phyloP scores from a whole-genome alignment of 2,888 invertebrate genomes.

The Ceraclea dissimilis region DNA sequence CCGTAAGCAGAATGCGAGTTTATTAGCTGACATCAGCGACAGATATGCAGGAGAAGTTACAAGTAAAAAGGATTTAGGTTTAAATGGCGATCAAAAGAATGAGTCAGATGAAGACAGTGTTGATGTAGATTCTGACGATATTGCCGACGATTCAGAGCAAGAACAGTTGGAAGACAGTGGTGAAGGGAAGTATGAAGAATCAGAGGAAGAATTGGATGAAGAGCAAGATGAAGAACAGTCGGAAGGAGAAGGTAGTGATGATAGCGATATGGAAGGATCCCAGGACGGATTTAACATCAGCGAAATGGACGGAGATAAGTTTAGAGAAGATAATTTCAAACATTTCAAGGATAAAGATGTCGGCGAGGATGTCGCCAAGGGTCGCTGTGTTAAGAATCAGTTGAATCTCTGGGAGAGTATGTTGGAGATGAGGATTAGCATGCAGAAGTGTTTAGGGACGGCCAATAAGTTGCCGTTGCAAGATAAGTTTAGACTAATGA shows the following conservation, averaged over 20 bases:
- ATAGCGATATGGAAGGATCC: conserved; percentile 28
- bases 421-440: conserved; percentile 77
- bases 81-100: conserved; percentile 18
- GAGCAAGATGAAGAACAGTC: conserved; percentile 27
- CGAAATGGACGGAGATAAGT: conserved; percentile 34
- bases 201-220: conserved; percentile 30
- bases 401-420: conserved; percentile 76
- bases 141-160: conserved; percentile 8
- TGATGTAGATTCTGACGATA: conserved; percentile 26
- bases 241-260: conserved; percentile 30
- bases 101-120: conserved; percentile 22
- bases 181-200: conserved; percentile 29
- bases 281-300: conserved; percentile 43
- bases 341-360: conserved; percentile 50
- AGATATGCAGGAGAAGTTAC: conserved; percentile 69
- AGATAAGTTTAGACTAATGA: conserved; percentile 44
- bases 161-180: conserved; percentile 28
- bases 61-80: conserved; percentile 49
- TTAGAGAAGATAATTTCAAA: conserved; percentile 48
- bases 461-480: conserved; percentile 74
- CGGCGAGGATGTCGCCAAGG: conserved; percentile 56
- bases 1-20: conserved; percentile 57
- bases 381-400: conserved; percentile 61
- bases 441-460: conserved; percentile 71
- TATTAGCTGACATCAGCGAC: conserved; percentile 61